phyloP scores from a whole-genome alignment of 2,113 vertebrate species.

The Python bivittatus region DNA sequence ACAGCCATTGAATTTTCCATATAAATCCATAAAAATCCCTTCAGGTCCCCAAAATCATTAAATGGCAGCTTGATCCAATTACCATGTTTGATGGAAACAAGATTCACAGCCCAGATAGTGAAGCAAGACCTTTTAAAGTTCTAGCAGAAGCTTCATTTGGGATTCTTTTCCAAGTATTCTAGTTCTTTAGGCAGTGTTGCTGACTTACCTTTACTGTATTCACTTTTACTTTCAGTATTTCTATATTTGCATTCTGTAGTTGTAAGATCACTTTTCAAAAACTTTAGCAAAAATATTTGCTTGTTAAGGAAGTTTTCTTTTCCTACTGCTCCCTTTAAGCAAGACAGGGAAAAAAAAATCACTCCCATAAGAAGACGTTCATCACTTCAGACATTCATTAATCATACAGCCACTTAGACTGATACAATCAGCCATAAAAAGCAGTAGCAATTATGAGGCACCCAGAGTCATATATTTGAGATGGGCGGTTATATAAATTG shows the following conservation, averaged over 20 bases:
- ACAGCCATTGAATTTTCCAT: not conserved
- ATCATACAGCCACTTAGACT: not conserved
- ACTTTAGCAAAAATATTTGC: not conserved
- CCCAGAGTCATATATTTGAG: not conserved
- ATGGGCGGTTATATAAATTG: not conserved
- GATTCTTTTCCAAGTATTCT: not conserved
- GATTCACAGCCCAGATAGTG: not conserved
- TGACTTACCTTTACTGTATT: not conserved
- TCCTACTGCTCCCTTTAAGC: not conserved
- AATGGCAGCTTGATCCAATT: not conserved
- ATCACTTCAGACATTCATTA: not conserved
- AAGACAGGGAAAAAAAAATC: not conserved
- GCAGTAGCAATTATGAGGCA: not conserved
- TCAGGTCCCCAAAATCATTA: not conserved
- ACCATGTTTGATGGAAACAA: not conserved
- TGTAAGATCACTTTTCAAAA: not conserved
- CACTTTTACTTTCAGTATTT: not conserved
- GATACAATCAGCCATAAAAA: not conserved
- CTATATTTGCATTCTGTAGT: not conserved
- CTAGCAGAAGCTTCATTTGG: not conserved
- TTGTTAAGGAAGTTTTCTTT: not conserved
- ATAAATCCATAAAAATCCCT: not conserved
- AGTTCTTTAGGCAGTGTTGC: not conserved
- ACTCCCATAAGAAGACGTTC: not conserved
- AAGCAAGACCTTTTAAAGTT: not conserved